These are phyloP conservation scores for Meloidogyne chitwoodi DNA, from an alignment of 1,140 invertebrate species.

Conservation along the genomic window DNA sequence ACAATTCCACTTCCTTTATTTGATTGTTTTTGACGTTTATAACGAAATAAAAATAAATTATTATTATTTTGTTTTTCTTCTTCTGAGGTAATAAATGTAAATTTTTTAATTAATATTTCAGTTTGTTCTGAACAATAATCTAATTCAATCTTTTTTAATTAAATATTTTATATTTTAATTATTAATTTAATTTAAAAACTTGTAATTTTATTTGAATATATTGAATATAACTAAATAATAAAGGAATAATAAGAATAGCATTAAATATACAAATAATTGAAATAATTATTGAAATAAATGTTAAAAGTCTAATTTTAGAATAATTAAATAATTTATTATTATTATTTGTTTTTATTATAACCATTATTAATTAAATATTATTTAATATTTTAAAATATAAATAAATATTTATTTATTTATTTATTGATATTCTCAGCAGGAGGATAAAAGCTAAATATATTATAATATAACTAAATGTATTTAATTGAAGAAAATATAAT, in stretches of 20 bases:
- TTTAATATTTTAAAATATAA: too few species aligned
- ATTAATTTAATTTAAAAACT: constrained; percentile 21
- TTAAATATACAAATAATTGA: constrained; percentile 47
- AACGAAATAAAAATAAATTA: neutral
- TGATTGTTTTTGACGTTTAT: neutral
- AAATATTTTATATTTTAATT: too few species aligned
- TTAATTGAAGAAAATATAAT: too few species aligned
- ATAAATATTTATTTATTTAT: too few species aligned
- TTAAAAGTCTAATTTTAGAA: constrained; percentile 25
- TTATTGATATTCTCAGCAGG: too few species aligned
- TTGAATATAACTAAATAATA: constrained; percentile 55
- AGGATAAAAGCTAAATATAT: too few species aligned
- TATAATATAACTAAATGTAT: too few species aligned
- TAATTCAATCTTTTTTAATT: constrained; percentile 1
- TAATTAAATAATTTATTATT: too few species aligned
- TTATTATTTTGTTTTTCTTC: too few species aligned
- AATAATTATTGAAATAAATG: constrained; percentile 47
- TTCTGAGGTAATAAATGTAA: neutral
- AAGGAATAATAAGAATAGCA: constrained; percentile 49
- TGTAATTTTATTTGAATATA: constrained; percentile 48
- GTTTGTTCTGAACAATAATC: constrained; percentile 18
- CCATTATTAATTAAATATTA: too few species aligned
- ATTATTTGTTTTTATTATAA: too few species aligned
- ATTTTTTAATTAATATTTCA: neutral
- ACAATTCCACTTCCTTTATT: neutral